Percentiles rank a stretch among this genome's conserved stretches.
Conservation (phyloP, 2,888 invertebrate species). For the Spisula subtruncata region DNA sequence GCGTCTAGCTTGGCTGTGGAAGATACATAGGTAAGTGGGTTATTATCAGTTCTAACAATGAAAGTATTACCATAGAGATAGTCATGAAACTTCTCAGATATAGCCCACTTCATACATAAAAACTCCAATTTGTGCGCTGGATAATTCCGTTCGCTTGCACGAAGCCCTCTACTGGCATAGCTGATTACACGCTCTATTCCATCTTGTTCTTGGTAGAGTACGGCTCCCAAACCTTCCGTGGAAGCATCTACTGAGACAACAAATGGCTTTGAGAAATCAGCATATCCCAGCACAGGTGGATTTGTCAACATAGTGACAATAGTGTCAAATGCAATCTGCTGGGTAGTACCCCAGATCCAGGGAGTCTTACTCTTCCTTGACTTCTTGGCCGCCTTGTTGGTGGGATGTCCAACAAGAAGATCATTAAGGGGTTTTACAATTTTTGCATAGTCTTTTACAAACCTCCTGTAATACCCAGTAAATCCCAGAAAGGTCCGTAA, state of each 20-base stretch:
- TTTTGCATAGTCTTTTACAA: conserved; percentile 14
- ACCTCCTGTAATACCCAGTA: conserved; percentile 44
- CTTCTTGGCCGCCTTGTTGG: background rate
- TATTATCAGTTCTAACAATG: conserved; percentile 51
- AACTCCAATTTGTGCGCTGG: conserved; percentile 58
- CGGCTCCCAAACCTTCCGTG: conserved; percentile 29
- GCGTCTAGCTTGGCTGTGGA: too few relatives aligned
- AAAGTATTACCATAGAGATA: conserved; percentile 48
- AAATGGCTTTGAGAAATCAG: conserved; percentile 56
- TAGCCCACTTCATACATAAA: conserved; percentile 50
- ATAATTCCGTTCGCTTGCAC: conserved; percentile 34
- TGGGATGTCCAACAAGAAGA: background rate
- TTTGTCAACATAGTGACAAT: background rate
- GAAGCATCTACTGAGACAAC: conserved; percentile 55
- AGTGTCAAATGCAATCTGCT: background rate
- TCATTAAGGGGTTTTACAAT: conserved; percentile 38
- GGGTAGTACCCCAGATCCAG: conserved; percentile 2
- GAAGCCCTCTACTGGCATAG: conserved; percentile 47
- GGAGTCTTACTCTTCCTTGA: conserved; percentile 6
- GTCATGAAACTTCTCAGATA: conserved; percentile 51
- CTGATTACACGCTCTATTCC: conserved; percentile 20
- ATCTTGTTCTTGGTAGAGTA: conserved; percentile 51
- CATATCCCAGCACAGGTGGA: conserved; percentile 44
- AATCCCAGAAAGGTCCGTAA: conserved; percentile 35
- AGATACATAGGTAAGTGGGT: conserved; percentile 57